These are phyloP conservation scores for Nephrotoma appendiculata DNA, from an alignment of 2,888 invertebrate genomes.

Conservation along the genomic window DNA sequence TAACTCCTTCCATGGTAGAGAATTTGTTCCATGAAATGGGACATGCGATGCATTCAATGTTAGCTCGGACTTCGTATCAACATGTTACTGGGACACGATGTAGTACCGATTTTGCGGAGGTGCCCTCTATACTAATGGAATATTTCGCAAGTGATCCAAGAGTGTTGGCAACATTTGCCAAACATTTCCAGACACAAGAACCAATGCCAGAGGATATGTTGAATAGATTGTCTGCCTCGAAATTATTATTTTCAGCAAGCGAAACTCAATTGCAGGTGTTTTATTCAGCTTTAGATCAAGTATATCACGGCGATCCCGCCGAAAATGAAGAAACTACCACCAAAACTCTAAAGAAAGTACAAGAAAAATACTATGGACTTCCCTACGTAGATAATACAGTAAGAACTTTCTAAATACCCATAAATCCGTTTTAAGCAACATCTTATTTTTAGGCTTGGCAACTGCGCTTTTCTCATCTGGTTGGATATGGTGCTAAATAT, in stretches of 20 bases:
- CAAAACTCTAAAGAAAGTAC: slow-evolving; percentile 58
- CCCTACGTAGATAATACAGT: slow-evolving; percentile 76
- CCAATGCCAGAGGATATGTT: slow-evolving; percentile 68
- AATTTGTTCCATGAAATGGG: slow-evolving; percentile 99
- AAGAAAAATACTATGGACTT: slow-evolving; percentile 69
- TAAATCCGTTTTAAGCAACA: slow-evolving; percentile 2
- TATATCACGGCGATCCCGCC: slow-evolving; percentile 49
- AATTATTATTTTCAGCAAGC: slow-evolving; percentile 75
- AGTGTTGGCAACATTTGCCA: slow-evolving; percentile 69
- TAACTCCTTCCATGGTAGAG: slow-evolving; percentile 76
- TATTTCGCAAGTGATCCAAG: slow-evolving; percentile 85
- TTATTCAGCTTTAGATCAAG: slow-evolving; percentile 84
- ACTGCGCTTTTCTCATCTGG: slow-evolving; percentile 86
- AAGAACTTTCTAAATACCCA: neutral
- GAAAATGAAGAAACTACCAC: slow-evolving; percentile 39
- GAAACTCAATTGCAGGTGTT: slow-evolving; percentile 83
- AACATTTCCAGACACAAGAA: slow-evolving; percentile 80
- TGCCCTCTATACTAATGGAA: slow-evolving; percentile 98
- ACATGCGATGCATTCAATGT: slow-evolving; percentile 97
- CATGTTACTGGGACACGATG: slow-evolving; percentile 96
- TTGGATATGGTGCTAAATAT: slow-evolving; percentile 97
- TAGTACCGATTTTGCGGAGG: slow-evolving; percentile 95
- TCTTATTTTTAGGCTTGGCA: slow-evolving; percentile 66
- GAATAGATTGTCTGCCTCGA: slow-evolving; percentile 66
- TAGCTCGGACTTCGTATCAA: slow-evolving; percentile 88